Evolutionary conservation across 2,888 invertebrate species (phyloP), one percentile per base, ranked within the genome.

Genomic region (Ernsta delagoae): DNA sequence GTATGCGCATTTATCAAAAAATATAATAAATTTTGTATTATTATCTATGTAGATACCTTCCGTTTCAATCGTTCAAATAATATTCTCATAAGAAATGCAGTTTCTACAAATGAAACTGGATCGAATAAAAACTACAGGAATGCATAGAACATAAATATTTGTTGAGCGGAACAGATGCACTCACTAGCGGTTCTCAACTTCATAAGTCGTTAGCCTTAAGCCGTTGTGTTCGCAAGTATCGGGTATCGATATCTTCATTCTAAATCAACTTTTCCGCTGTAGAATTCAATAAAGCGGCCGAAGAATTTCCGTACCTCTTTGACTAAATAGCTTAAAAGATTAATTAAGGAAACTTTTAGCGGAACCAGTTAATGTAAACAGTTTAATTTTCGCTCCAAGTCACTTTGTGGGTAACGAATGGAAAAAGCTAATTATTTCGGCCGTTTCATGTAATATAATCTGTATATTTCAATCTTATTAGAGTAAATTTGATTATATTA

Each of bases 251-350:
- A 87, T 85, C 87, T 90, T 87, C 84, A 86, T 88, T 88, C 88
- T 88, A 89, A 88, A 80, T 80, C 81, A 90, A 90, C 86, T 91
- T 89, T 82, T 83, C 80, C 84, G 83, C 84, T 87, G 53, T 84
- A 88, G 89, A 88, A 87, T 90, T 90, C 87, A 90, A 89, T 89
- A 89, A 90, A 88, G 89, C 87, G 82, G 83, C 83, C 82, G 83
- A 85, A 89, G 89, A 88, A 88, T 89, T 90, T 83, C 84, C 84
- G 88, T 76, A 74, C 86, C 86, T 85, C 89, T 91, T 89, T 89
- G 90, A 88, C 88, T 90, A 90, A 91, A 91, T 89, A 88, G 85
- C 87, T 89, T 83, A 87, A 87, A 86, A 86, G 87, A 91, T 91
- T 92, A 90, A 92, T 90, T 89, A 90, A 84, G 83, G 83, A 91